Percentiles rank a stretch among this genome's conserved stretches.
These are phyloP conservation scores for Pyrocoelia pectoralis DNA, from an alignment of 2,888 invertebrate species.

Conservation along the genomic window DNA sequence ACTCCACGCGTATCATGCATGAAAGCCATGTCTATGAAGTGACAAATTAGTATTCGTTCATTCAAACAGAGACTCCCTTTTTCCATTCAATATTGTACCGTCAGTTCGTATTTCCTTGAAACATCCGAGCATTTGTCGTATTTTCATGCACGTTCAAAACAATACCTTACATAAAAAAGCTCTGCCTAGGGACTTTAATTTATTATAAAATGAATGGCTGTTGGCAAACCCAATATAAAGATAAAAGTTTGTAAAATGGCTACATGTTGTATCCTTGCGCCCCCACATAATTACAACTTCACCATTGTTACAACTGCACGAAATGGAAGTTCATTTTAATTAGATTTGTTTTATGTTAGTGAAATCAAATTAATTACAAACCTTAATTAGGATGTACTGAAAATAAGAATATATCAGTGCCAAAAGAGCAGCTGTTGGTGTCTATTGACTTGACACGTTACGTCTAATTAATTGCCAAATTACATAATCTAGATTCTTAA, in stretches of 20 bases:
- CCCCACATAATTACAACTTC: not conserved
- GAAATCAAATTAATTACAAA: too few relatives aligned
- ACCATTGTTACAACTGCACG: not conserved
- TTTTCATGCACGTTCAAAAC: not conserved
- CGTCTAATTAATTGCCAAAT: too few relatives aligned
- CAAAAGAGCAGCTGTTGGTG: too few relatives aligned
- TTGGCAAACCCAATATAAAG: not conserved
- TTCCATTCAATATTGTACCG: not conserved
- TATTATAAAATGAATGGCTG: slow-evolving; percentile 1
- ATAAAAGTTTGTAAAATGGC: not conserved
- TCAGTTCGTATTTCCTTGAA: not conserved
- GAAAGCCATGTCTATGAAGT: too few relatives aligned
- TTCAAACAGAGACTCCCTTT: not conserved
- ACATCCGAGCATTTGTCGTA: not conserved
- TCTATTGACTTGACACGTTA: too few relatives aligned
- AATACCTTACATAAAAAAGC: not conserved
- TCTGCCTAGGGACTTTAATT: not conserved
- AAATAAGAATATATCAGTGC: too few relatives aligned
- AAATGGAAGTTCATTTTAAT: too few relatives aligned
- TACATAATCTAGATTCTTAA: too few relatives aligned
- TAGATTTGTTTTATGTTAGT: too few relatives aligned
- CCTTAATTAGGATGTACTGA: too few relatives aligned
- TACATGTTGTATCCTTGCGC: too few relatives aligned
- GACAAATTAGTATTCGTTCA: not conserved
- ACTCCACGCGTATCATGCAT: slow-evolving; percentile 5